phyloP scores from a whole-genome alignment of 2,113 vertebrate species.

The Manacus vitellinus region DNA sequence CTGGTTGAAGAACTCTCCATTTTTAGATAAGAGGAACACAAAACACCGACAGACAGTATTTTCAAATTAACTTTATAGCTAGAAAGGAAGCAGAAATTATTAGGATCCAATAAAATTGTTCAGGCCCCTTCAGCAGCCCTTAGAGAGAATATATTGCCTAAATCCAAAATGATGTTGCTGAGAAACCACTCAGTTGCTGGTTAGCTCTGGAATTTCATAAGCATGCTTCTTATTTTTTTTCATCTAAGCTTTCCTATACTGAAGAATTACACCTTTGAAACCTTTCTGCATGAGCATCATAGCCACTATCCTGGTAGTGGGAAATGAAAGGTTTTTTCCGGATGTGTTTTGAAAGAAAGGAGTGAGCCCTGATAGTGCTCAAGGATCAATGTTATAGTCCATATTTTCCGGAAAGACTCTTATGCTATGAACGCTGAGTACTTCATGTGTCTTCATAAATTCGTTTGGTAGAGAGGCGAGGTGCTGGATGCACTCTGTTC shows the following conservation, averaged over 20 bases:
- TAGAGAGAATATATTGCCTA: not conserved
- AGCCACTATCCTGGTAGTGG: not conserved
- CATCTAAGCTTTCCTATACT: not conserved
- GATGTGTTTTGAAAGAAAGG: not conserved
- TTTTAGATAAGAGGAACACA: not conserved
- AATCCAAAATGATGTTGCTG: not conserved
- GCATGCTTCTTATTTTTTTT: not conserved
- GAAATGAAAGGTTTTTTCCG: not conserved
- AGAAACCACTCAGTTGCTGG: not conserved
- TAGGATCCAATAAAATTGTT: not conserved
- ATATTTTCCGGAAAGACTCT: not conserved
- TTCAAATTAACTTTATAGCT: not conserved
- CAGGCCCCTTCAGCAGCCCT: not conserved
- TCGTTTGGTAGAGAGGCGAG: fast-evolving
- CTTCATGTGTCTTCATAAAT: not conserved
- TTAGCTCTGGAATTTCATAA: not conserved
- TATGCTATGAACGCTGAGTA: not conserved
- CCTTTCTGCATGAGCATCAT: not conserved
- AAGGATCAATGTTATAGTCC: not conserved
- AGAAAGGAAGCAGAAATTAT: not conserved
- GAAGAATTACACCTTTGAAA: not conserved
- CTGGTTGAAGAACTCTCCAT: not conserved
- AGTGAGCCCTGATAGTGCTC: not conserved
- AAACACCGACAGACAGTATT: not conserved
- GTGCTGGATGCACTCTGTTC: not conserved